phyloP scores from a whole-genome alignment of 2,888 invertebrate species.

The Mythimna albipuncta region DNA sequence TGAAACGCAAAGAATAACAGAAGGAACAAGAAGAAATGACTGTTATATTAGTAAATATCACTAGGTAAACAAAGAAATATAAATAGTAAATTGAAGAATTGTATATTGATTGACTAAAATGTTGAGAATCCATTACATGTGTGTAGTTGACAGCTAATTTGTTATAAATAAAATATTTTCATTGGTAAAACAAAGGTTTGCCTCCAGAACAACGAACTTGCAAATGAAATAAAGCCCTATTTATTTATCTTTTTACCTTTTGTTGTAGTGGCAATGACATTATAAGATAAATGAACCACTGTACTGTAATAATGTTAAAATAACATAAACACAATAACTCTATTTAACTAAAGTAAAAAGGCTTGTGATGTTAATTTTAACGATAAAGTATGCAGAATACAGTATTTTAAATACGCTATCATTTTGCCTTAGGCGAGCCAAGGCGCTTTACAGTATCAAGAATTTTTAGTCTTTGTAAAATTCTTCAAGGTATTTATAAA shows the following conservation, averaged over 20 bases:
- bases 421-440: constrained; percentile 21
- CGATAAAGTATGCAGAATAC: constrained; percentile 13
- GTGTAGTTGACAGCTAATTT: background rate
- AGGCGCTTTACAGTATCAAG: constrained; percentile 9
- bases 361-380: constrained; percentile 32
- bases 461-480: constrained; percentile 31
- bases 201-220: background rate
- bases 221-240: background rate
- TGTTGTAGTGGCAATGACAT: background rate
- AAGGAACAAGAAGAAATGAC: no score
- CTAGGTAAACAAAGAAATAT: background rate
- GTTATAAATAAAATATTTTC: background rate
- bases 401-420: constrained; percentile 26
- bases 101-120: background rate
- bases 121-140: background rate
- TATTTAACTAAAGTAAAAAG: constrained; percentile 28
- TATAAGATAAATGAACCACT: constrained; percentile 3
- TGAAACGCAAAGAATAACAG: no score
- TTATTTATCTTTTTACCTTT: constrained; percentile 11
- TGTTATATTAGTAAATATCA: background rate
- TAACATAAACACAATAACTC: constrained; percentile 7
- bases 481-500: constrained; percentile 25
- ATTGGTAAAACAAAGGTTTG: background rate
- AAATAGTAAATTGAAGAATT: background rate
- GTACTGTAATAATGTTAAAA: background rate